Conservation (phyloP, 2,888 invertebrate genomes). For the Acronicta aceris region DNA sequence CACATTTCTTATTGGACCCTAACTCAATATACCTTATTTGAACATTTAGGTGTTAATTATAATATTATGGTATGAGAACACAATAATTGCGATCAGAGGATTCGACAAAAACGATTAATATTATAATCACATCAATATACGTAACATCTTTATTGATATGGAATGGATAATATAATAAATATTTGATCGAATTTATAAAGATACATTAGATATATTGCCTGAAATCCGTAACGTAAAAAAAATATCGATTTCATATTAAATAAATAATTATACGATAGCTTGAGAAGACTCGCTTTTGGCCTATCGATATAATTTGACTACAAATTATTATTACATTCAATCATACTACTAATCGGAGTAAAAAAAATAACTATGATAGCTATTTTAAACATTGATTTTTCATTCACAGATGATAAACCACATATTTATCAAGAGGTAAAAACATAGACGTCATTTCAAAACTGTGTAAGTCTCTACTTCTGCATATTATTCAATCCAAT, state of each 20-base stretch:
- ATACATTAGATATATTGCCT: slow-evolving; percentile 13
- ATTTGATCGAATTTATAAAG: slow-evolving; percentile 7
- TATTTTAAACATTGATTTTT: slow-evolving; percentile 19
- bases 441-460: slow-evolving; percentile 21
- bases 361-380: slow-evolving; percentile 31
- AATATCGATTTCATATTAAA: slow-evolving; percentile 20
- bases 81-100: slow-evolving; percentile 1
- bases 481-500: too few relatives aligned
- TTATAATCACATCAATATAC: slow-evolving; percentile 7
- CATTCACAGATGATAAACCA: slow-evolving; percentile 41
- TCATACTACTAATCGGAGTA: slow-evolving; percentile 10
- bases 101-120: slow-evolving; percentile 11
- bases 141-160: slow-evolving; percentile 44
- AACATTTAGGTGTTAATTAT: slow-evolving; percentile 51
- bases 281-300: neutral
- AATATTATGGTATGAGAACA: slow-evolving; percentile 13
- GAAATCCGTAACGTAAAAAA: slow-evolving; percentile 23
- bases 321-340: slow-evolving; percentile 7
- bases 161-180: slow-evolving; percentile 39
- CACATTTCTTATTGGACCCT: slow-evolving; percentile 41
- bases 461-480: slow-evolving; percentile 21
- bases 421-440: slow-evolving; percentile 21
- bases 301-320: slow-evolving; percentile 22
- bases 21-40: slow-evolving; percentile 43
- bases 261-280: neutral